These are phyloP conservation scores for Perithous albicinctus DNA, from an alignment of 2,888 invertebrate genomes.

Conservation along the genomic window DNA sequence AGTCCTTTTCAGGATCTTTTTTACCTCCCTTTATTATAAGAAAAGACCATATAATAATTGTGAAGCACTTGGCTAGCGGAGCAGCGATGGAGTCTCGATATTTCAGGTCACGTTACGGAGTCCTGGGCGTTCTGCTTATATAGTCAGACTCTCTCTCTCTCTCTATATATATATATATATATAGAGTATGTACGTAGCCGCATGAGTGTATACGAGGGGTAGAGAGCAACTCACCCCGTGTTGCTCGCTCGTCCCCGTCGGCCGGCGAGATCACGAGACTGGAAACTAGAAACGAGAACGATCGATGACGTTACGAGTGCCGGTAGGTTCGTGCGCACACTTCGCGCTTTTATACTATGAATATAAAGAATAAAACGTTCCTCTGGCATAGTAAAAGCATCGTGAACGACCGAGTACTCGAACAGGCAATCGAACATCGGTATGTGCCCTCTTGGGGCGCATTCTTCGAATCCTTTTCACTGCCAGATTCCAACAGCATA, in stretches of 20 bases:
- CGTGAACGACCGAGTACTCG: background rate
- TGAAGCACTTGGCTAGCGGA: constrained; percentile 6
- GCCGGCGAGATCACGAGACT: constrained; percentile 65
- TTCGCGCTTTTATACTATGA: constrained; percentile 50
- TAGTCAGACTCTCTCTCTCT: constrained; percentile 18
- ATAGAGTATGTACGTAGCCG: constrained; percentile 18
- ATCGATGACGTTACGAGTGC: constrained; percentile 69
- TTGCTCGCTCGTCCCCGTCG: constrained; percentile 54
- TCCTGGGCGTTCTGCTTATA: constrained; percentile 24
- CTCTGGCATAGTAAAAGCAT: background rate
- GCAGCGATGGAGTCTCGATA: constrained; percentile 54
- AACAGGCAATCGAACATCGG: constrained; percentile 16
- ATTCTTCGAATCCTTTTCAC: constrained; percentile 14
- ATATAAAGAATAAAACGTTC: constrained; percentile 38
- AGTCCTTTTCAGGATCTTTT: background rate
- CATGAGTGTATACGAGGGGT: constrained; percentile 46
- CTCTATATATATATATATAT: too few species aligned
- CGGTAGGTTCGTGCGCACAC: constrained; percentile 28
- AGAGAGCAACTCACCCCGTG: constrained; percentile 31
- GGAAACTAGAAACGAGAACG: constrained; percentile 71
- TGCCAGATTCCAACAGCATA: background rate
- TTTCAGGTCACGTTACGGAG: constrained; percentile 66
- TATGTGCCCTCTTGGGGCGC: background rate
- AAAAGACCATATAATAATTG: constrained; percentile 15
- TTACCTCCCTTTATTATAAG: background rate